Evolutionary conservation across 1,140 invertebrate genomes (phyloP).

Genomic region (Drosophila ananassae): DNA sequence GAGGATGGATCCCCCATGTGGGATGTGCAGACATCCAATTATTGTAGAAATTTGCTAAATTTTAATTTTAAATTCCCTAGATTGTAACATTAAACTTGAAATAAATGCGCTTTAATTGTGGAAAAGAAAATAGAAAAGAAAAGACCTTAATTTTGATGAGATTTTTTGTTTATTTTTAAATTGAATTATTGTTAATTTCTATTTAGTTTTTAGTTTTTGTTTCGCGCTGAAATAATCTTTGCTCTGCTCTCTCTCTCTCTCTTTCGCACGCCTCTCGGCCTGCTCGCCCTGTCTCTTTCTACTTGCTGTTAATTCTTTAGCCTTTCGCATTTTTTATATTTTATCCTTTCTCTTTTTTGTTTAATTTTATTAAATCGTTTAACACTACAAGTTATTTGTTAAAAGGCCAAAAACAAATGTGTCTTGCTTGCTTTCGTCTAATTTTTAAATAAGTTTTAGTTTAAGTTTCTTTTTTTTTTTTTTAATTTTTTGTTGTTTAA

Average conservation of each 20-base stretch:
- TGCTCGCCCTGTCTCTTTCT: slow-evolving; percentile 17
- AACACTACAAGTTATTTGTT: slow-evolving; percentile 51
- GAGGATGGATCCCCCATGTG: too few relatives aligned
- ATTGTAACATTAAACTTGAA: not conserved
- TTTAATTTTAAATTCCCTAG: not conserved
- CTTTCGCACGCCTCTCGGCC: not conserved
- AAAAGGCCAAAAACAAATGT: slow-evolving; percentile 40
- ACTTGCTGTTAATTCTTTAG: slow-evolving; percentile 12
- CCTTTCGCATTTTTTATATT: slow-evolving; percentile 1
- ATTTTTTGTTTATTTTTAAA: slow-evolving; percentile 34
- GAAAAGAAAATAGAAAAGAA: not conserved
- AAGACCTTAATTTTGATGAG: slow-evolving; percentile 13
- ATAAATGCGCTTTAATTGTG: not conserved
- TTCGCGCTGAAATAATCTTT: slow-evolving; percentile 25
- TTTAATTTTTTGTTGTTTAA: slow-evolving; percentile 11
- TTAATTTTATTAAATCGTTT: slow-evolving; percentile 47
- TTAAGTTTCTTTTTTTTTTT: not conserved
- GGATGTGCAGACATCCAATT: too few relatives aligned
- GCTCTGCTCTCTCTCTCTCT: slow-evolving; percentile 24
- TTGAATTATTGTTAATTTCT: slow-evolving; percentile 37
- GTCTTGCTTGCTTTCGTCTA: slow-evolving; percentile 12
- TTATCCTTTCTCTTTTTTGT: slow-evolving; percentile 11
- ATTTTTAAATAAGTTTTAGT: slow-evolving; percentile 10
- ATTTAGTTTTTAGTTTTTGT: slow-evolving; percentile 14
- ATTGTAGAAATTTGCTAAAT: too few relatives aligned